phyloP scores from a whole-genome alignment of 2,888 invertebrate genomes.

The Agrochola litura region DNA sequence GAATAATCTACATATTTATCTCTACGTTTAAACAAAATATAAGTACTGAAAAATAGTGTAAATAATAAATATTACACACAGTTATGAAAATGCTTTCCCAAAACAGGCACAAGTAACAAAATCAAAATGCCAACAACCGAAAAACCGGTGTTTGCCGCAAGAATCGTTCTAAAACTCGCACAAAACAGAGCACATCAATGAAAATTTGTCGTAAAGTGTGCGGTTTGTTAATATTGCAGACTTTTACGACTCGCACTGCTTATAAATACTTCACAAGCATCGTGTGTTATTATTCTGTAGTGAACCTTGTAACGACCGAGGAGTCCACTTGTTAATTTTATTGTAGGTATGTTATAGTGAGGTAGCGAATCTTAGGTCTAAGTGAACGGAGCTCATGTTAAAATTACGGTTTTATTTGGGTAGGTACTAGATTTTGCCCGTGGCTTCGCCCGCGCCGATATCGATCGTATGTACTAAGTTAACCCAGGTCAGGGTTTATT shows the following conservation, averaged over 20 bases:
- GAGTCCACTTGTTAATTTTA: slow-evolving; percentile 17
- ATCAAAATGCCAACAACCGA: background rate
- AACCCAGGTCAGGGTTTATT: background rate
- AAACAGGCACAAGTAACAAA: slow-evolving; percentile 1
- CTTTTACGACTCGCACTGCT: slow-evolving; percentile 33
- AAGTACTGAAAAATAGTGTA: no score
- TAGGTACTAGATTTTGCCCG: background rate
- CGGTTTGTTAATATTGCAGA: slow-evolving; percentile 30
- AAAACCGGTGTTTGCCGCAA: slow-evolving; percentile 43
- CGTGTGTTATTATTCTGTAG: slow-evolving; percentile 33
- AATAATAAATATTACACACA: no score
- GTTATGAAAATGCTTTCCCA: background rate
- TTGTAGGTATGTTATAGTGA: slow-evolving; percentile 1
- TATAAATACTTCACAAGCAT: slow-evolving; percentile 37
- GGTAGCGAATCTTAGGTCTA: background rate
- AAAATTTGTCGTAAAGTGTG: slow-evolving; percentile 22
- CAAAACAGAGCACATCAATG: slow-evolving; percentile 31
- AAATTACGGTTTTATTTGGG: background rate
- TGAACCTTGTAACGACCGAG: slow-evolving; percentile 14
- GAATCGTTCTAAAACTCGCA: slow-evolving; percentile 17
- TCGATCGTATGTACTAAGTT: background rate
- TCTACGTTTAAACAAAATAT: no score
- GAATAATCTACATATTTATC: no score
- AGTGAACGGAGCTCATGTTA: no score
- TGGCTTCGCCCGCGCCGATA: background rate